Base-by-base conservation (phyloP, 1,140 invertebrate species). In the Drosophila sucinea region DNA sequence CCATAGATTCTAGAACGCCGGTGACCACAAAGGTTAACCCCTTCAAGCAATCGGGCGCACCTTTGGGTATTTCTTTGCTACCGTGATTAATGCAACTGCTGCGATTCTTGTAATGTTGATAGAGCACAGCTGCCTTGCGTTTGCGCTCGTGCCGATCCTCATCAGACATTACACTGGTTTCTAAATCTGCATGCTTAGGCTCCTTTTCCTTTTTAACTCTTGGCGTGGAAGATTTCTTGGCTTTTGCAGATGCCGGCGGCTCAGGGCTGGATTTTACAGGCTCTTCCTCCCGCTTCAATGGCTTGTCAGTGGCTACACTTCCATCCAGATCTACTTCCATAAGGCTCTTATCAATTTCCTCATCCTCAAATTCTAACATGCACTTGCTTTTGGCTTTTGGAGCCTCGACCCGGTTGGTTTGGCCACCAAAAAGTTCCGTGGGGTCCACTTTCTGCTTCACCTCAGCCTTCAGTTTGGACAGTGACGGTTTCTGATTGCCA, bases 1-100 rank as follows among this genome's bases (percentile, higher is more conserved):
- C 97, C 75, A 99, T 93, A 0, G 97, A 98, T 89, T 98, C 97
- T 8, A 98, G 93, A 4, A 98, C 96, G 25, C 98, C 98, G 68
- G 97, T 98, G 51, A 97, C 92, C 6, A 98, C 92, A 92, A 99
- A 98, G 30, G 94, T 96, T 71, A 96, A 92, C 61, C 96, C 95
- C 60, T 94, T 94, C 3, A 98, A 92, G 89, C 97, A 97, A 87
- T 95, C 93, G 25, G 95, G 94, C 66, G 94, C 93, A 35, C 97
- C 97, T 95, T 96, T 93, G 1, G 97, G 97, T 56, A 97, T 95
- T 92, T 96, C 95, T 92, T 98, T 98, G 2, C 94, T 93, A 6
- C 97, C 97, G 10, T 96, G 95, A 93, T 97, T 94, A 81, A 95
- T 94, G 6, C 97, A 96, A 30, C 95, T 96, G 66, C 94, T 94